Base-by-base conservation (phyloP, 2,888 invertebrate species). In the Fragum sueziense region DNA sequence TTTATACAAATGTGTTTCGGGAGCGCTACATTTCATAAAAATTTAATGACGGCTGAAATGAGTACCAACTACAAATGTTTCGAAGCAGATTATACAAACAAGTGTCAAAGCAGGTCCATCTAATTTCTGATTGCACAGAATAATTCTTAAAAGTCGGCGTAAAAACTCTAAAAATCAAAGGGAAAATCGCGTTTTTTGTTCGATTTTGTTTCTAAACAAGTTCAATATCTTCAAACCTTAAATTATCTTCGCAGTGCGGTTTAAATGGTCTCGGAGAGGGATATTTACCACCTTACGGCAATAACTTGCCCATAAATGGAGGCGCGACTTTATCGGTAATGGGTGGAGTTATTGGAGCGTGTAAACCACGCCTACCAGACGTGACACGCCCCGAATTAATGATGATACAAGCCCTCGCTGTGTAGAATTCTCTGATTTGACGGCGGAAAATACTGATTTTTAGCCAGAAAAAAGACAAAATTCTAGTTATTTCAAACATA, bases 161-260 rank as follows among this genome's bases (percentile, higher is more conserved):
- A n/a, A n/a, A n/a, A n/a, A n/a, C n/a, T n/a, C n/a, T n/a, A n/a
- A n/a, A n/a, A n/a, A n/a, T n/a, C n/a, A n/a, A n/a, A n/a, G n/a
- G n/a, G n/a, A n/a, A n/a, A n/a, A n/a, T 61, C n/a, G 1, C 61
- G 31, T 2, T 61, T 65, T 41, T 41, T 65, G 65, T 65, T 65
- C 37, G 17, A 41, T 37, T 41, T 65, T 27, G 41, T 41, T 65
- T 65, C 65, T 41, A 65, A 65, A 41, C 65, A 65, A 65, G n/a
- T 14, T 22, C 37, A 41, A 37, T 41, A 22, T 27, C 65, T 22
- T 65, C 65, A 34, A 65, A 33, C 65, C 33, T 65, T 41, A 34
- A 65, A 65, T 65, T 65, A 65, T 65, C 65, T 65, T 65, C 65
- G 41, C 65, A 37, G 41, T 65, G 65, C 34, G 65, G 65, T 65